phyloP scores from a whole-genome alignment of 2,113 vertebrate species.

The Tichodroma muraria region DNA sequence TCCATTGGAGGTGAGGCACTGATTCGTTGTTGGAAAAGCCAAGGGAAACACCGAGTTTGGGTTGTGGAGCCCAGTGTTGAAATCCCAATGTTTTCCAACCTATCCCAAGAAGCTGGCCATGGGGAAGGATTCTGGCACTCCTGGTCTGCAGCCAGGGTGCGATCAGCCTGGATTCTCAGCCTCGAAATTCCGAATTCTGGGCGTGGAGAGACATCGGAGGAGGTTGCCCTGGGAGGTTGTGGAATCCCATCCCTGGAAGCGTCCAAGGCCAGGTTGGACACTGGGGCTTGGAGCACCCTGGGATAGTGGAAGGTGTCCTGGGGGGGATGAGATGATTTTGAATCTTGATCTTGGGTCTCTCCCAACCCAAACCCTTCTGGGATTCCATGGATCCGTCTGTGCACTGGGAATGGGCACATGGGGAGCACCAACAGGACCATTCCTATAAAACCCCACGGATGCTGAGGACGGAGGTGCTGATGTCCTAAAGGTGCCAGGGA shows the following conservation, averaged over 20 bases:
- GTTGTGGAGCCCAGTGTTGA: background rate
- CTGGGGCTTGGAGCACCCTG: background rate
- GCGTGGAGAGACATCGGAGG: background rate
- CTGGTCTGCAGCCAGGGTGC: background rate
- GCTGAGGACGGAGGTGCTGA: no score
- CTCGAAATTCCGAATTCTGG: background rate
- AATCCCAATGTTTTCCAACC: background rate
- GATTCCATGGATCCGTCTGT: background rate
- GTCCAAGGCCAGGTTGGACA: fast-evolving
- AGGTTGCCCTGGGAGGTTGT: background rate
- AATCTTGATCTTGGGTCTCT: no score
- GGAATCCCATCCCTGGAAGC: background rate
- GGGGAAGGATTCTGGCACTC: background rate
- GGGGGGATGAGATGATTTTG: background rate
- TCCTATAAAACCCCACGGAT: no score
- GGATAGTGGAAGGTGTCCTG: background rate
- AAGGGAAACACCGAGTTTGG: background rate
- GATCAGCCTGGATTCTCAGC: background rate
- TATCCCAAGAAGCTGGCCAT: background rate
- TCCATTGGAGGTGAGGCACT: fast-evolving
- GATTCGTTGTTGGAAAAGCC: background rate
- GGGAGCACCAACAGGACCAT: background rate
- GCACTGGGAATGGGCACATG: background rate
- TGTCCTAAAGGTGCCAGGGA: no score
- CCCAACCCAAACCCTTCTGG: background rate